A percentile compares a stretch with the other conserved stretches of the same genome.
Evolutionary conservation across 1,140 invertebrate species (phyloP).

Genomic region (Eurytemora carolleeae): DNA sequence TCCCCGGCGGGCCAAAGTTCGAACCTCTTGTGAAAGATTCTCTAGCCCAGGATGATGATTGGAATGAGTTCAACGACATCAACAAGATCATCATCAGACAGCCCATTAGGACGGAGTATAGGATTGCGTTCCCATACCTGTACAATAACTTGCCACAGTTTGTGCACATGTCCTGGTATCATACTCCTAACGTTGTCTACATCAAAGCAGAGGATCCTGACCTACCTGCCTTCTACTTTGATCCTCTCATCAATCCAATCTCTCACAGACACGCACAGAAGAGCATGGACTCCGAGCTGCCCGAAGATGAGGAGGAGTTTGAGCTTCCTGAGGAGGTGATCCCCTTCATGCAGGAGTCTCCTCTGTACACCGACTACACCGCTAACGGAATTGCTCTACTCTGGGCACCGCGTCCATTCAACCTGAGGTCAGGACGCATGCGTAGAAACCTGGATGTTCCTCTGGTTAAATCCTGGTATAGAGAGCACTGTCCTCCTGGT

Average conservation of each 20-base stretch:
- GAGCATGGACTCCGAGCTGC: slow-evolving; percentile 43
- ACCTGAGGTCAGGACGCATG: slow-evolving; percentile 62
- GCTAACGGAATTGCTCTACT: slow-evolving; percentile 96
- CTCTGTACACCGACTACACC: slow-evolving; percentile 93
- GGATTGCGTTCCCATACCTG: slow-evolving; percentile 96
- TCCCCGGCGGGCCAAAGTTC: slow-evolving; percentile 98
- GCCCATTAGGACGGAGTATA: slow-evolving; percentile 92
- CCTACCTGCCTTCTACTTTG: slow-evolving; percentile 97
- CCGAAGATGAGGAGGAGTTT: slow-evolving; percentile 90
- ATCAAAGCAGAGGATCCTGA: slow-evolving; percentile 99
- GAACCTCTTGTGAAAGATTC: slow-evolving; percentile 96
- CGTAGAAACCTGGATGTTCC: slow-evolving; percentile 88
- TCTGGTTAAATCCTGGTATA: slow-evolving; percentile 89
- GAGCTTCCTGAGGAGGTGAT: slow-evolving; percentile 67
- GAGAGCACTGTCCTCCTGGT: slow-evolving; percentile 21
- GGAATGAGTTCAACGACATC: slow-evolving; percentile 99
- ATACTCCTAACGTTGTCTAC: slow-evolving; percentile 94
- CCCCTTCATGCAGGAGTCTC: slow-evolving; percentile 80
- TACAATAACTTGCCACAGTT: slow-evolving; percentile 97
- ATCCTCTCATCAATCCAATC: slow-evolving; percentile 97
- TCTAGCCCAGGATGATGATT: slow-evolving; percentile 68
- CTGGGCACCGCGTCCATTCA: slow-evolving; percentile 95
- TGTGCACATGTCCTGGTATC: slow-evolving; percentile 90
- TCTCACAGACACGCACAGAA: slow-evolving; percentile 54
- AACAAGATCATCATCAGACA: slow-evolving; percentile 99